Conservation (phyloP, 2,113 vertebrate genomes). For the Plestiodon gilberti region DNA sequence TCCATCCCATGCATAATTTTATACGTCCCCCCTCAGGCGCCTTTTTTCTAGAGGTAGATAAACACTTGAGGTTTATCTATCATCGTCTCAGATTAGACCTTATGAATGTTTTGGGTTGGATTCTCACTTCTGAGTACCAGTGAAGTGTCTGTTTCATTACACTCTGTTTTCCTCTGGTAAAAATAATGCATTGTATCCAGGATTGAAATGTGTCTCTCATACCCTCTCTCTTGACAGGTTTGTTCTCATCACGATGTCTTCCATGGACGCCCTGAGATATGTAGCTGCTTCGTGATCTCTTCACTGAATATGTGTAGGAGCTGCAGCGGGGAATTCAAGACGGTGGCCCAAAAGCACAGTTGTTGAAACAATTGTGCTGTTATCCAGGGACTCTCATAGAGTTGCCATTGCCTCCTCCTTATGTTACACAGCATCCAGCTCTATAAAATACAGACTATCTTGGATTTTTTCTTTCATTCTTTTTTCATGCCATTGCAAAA, state of each 20-base stretch:
- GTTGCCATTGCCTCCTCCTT: too few relatives aligned
- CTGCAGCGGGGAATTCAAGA: neutral
- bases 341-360: too few relatives aligned
- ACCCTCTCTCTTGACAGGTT: slow-evolving; percentile 54
- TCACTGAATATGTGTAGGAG: slow-evolving; percentile 14
- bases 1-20: too few relatives aligned
- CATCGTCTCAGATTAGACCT: neutral
- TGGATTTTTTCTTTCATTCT: neutral
- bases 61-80: slow-evolving; percentile 1
- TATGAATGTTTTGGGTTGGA: neutral
- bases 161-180: neutral
- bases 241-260: slow-evolving; percentile 30
- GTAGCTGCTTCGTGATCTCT: neutral
- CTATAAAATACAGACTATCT: neutral
- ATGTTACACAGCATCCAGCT: too few relatives aligned
- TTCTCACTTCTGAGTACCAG: neutral
- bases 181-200: neutral
- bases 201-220: slow-evolving; percentile 36
- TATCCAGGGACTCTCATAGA: neutral
- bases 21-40: too few relatives aligned
- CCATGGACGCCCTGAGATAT: neutral
- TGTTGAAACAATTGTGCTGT: neutral
- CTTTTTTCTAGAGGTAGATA: too few relatives aligned
- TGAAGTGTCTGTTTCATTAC: neutral
- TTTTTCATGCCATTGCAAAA: neutral